Conservation (phyloP, 2,888 invertebrate genomes). For the Sarcophaga carnaria region DNA sequence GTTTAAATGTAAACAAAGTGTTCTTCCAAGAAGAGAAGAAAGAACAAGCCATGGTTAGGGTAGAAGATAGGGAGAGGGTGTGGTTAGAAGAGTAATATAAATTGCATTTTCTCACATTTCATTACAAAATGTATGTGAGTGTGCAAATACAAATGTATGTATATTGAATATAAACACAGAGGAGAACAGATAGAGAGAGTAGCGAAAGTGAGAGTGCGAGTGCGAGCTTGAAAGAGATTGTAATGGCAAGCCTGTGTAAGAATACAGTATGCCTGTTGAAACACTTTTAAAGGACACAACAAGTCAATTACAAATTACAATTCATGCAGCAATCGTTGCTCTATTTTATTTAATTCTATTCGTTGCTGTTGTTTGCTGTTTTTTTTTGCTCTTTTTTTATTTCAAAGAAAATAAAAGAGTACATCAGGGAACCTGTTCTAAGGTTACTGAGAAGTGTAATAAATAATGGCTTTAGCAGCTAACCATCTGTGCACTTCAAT, state of each 20-base stretch:
- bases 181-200: no score
- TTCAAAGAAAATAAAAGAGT: background rate
- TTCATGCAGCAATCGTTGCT: conserved; percentile 5
- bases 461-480: background rate
- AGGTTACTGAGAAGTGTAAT: conserved; percentile 4
- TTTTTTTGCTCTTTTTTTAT: background rate
- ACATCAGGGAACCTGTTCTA: conserved; percentile 28
- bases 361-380: background rate
- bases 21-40: background rate
- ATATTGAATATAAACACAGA: no score
- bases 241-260: background rate
- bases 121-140: no score
- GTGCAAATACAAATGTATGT: no score
- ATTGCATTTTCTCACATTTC: background rate
- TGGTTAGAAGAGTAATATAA: background rate
- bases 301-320: conserved; percentile 33
- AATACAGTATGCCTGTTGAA: background rate
- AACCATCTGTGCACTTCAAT: background rate
- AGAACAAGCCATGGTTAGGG: background rate
- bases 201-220: background rate
- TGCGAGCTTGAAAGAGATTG: background rate
- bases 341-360: background rate
- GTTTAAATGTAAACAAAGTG: conserved; percentile 11
- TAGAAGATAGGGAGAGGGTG: background rate
- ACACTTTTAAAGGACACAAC: background rate